Percentiles rank a stretch among this genome's conserved stretches.
These are phyloP conservation scores for Uropetala carovei DNA, from an alignment of 2,888 invertebrate species.

Conservation along the genomic window DNA sequence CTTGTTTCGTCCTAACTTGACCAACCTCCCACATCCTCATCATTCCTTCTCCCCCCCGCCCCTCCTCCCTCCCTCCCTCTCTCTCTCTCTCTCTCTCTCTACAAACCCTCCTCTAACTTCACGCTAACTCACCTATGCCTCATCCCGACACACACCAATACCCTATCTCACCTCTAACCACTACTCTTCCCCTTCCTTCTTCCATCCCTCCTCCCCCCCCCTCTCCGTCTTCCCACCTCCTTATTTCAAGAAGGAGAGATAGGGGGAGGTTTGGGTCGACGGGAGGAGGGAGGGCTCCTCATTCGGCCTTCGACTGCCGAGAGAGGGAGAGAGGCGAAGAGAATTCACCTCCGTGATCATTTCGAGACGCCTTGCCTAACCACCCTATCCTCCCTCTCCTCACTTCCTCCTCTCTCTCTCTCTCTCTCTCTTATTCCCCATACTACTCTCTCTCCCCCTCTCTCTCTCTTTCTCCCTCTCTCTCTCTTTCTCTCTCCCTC, in stretches of 20 bases:
- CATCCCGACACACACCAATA: not conserved
- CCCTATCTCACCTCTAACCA: not conserved
- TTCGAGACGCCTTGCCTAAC: not conserved
- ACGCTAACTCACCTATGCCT: not conserved
- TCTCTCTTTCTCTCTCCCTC: not conserved
- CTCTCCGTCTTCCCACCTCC: not conserved
- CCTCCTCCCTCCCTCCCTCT: not conserved
- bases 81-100: too few relatives aligned
- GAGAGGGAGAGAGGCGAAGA: not conserved
- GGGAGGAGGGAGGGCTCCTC: not conserved
- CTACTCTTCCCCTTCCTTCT: not conserved
- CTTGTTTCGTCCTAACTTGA: not conserved
- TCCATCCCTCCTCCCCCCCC: not conserved
- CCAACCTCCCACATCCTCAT: not conserved
- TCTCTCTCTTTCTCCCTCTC: not conserved
- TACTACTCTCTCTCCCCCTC: not conserved
- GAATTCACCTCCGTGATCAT: conserved; percentile 2
- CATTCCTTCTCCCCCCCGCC: not conserved
- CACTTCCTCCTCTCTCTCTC: not conserved
- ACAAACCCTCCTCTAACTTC: not conserved
- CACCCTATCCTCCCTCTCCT: not conserved
- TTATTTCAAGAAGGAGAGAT: not conserved
- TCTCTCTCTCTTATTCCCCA: not conserved
- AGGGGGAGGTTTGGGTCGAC: not conserved
- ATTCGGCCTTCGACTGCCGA: too few relatives aligned